phyloP scores from a whole-genome alignment of 2,113 vertebrate species.

The Tachuris rubrigastra region DNA sequence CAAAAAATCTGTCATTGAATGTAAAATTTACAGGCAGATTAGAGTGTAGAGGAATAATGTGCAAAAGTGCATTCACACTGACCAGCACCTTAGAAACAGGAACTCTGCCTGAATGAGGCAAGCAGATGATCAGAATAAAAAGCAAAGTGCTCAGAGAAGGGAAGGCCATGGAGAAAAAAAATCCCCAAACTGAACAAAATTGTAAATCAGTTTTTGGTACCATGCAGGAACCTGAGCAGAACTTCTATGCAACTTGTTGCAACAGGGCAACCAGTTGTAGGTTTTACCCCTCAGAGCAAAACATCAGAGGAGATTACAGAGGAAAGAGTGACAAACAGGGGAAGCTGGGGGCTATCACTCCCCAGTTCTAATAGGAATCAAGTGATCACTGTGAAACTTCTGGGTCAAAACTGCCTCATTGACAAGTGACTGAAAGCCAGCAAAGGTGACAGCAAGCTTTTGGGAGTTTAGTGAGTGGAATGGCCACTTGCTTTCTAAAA shows the following conservation, averaged over 20 bases:
- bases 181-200: not conserved
- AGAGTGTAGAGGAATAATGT: not conserved
- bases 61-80: not conserved
- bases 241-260: not conserved
- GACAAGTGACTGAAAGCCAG: not conserved
- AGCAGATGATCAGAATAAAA: not conserved
- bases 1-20: not conserved
- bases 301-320: not conserved
- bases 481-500: not conserved
- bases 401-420: not conserved
- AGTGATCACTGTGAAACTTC: not conserved
- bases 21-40: not conserved
- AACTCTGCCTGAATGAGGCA: rapidly evolving
- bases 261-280: not conserved
- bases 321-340: not conserved
- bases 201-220: not conserved
- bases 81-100: not conserved
- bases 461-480: not conserved
- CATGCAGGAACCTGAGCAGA: not conserved
- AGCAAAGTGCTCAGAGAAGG: not conserved
- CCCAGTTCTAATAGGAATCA: not conserved
- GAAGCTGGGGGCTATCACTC: not conserved
- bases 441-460: not conserved
- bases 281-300: not conserved
- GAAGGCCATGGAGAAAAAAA: not conserved